Evolutionary conservation across 1,140 invertebrate genomes (phyloP).

Genomic region (Battus philenor): DNA sequence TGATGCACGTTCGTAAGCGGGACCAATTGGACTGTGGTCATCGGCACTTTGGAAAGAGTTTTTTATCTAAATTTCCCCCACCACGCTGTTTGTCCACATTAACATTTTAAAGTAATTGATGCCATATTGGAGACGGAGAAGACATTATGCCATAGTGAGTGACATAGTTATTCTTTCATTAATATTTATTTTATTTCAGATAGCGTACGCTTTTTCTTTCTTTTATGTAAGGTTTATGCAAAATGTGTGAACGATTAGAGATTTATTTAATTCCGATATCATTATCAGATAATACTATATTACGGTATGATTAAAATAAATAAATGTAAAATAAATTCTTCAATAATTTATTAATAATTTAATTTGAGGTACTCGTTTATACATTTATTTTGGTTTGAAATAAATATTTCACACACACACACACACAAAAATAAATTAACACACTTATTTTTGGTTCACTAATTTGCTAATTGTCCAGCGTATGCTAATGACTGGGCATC

Average conservation of each 20-base stretch:
- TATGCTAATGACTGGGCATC: conserved; percentile 80
- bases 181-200: conserved; percentile 39
- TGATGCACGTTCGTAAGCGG: conserved; percentile 38
- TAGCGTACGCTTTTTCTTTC: conserved; percentile 28
- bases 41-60: conserved; percentile 52
- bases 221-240: conserved; percentile 30
- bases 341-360: conserved; percentile 41
- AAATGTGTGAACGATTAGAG: conserved; percentile 11
- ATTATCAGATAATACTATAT: too few relatives aligned
- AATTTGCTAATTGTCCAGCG: conserved; percentile 71
- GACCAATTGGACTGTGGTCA: conserved; percentile 56
- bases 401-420: conserved; percentile 48
- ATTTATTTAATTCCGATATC: too few relatives aligned
- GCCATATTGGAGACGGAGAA: conserved; percentile 42
- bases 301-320: conserved; percentile 8
- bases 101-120: conserved; percentile 63
- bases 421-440: conserved; percentile 25
- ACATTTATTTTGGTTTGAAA: conserved; percentile 25
- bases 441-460: conserved; percentile 21
- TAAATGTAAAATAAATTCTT: conserved; percentile 24
- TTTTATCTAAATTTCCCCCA: conserved; percentile 68
- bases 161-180: conserved; percentile 53
- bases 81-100: conserved; percentile 47
- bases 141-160: conserved; percentile 56
- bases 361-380: conserved; percentile 53